Base-by-base conservation (phyloP, 2,888 invertebrate species). In the Platycheirus rosarum region DNA sequence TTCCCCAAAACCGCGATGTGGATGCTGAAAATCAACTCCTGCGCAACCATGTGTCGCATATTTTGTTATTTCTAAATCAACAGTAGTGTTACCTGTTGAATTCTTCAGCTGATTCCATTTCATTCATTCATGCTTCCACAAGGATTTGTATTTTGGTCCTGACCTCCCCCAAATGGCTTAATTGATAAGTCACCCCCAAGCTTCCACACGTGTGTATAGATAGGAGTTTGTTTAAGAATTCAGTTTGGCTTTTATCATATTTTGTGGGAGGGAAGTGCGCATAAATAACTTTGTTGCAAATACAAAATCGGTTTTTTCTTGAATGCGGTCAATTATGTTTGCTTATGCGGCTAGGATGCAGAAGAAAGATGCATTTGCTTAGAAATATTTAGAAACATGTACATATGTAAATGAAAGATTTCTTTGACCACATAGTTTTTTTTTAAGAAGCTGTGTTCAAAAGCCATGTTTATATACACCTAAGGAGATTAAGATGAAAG, bases 11-110 rank as follows among this genome's bases (percentile, higher is more conserved):
- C 13, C 14, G 23, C 29, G 20, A n/a, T 23, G 42, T 8, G 11
- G n/a, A 2, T 1, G 84, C 84, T 78, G 73, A 78, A 65, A 7
- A 78, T 74, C 78, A 51, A 84, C 84, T 84, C 84, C 69, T 78
- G 84, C 84, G 84, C 84, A 84, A 14, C 48, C 69, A 84, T 16
- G 49, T 82, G 76, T 8, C 16, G 8, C 4, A 18, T 8, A 0
- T 70, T 32, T 29, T 16, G 8, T 26, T 46, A 32, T 14, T 13
- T 20, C 23, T 42, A 5, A 60, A n/a, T 37, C n/a, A 60, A 23
- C 9, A 37, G 29, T 44, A 8, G 8, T 2, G 51, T 13, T 11
- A 82, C 76, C 62, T 82, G 80, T 82, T 82, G 71, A 49, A n/a
- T 13, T 11, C 16, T 3, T 32, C 69, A 65, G 79, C 75, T 65